Evolutionary conservation across 35 echinoderm and acorn worm genomes (phyloP), one percentile per base, ranked within the genome.

Genomic region (Apostichopus parvimensis): DNA sequence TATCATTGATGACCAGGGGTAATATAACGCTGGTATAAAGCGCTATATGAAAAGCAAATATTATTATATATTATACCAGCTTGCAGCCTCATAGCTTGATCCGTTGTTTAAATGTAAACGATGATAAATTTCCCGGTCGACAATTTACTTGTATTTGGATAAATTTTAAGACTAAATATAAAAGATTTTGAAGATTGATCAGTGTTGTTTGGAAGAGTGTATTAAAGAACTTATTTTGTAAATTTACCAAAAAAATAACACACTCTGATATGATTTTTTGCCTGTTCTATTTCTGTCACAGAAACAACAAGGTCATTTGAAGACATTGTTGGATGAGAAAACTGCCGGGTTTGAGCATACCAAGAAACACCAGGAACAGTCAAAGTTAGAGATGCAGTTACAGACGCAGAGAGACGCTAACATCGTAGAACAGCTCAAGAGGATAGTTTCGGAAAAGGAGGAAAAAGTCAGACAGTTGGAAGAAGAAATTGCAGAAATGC

Each of bases 281-380:
- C 53, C 13, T 80, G 20, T 80, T 5, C 62, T 82, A 12, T 17
- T 92, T 53, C 17, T 53, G 6, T 21, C 60, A n/a, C 79, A 98
- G 97, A 96, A 93, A 57, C 97, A 98, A 78, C 97, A 98, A 86
- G 82, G 78, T 64, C 97, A 98, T 24, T 71, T 98, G 68, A 95
- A 98, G 68, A 79, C 91, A 59, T 73, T 94, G 7, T 90, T 96
- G 53, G 93, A 96, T 5, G 91, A 83, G 54, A 93, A 90, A 54
- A 77, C 87, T 5, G 77, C 80, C 28, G 86, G 92, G 53, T 45
- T 87, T 54, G 90, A 92, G 71, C 87, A 95, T 17, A 70, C 52
- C 53, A 84, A 91, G 86, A 79, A 34, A 77, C 71, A 92, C 22
- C 87, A 95, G n/a, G 10, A 86, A 22, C 79, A 92, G 60, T 28